Evolutionary conservation across 2,797 vertebrate species (phyloP).

Genomic region (Acanthurus lineatus): DNA sequence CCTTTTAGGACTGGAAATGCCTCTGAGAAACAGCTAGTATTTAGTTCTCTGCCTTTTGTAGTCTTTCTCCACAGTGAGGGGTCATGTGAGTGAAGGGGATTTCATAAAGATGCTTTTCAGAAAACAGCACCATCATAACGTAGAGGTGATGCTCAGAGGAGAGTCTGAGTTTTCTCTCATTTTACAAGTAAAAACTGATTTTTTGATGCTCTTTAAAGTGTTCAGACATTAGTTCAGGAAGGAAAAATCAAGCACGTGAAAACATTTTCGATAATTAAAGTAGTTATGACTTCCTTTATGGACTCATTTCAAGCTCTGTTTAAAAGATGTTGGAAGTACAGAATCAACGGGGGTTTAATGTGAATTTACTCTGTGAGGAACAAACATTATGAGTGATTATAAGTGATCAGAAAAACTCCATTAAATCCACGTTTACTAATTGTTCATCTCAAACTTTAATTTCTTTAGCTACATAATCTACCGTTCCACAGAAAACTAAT

Average conservation of each 20-base stretch:
- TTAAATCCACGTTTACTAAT: not conserved
- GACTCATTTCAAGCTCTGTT: not conserved
- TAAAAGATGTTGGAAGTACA: not conserved
- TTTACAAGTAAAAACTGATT: not conserved
- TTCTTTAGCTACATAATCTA: not conserved
- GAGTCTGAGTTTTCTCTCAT: not conserved
- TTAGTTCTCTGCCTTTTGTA: conserved; percentile 1
- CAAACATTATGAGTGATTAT: too few relatives aligned
- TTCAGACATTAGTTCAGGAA: not conserved
- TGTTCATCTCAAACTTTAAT: not conserved
- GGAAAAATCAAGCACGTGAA: not conserved
- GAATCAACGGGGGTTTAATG: not conserved
- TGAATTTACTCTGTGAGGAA: not conserved
- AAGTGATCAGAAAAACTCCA: not conserved
- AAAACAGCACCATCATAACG: not conserved
- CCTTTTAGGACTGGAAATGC: not conserved
- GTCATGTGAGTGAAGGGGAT: not conserved
- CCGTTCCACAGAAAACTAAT: not conserved
- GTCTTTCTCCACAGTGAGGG: not conserved
- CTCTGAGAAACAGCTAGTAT: not conserved
- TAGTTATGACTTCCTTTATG: not conserved
- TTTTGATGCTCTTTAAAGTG: not conserved
- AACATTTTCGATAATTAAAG: not conserved
- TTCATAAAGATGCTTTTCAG: not conserved
- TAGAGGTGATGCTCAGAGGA: not conserved